Base-by-base conservation (phyloP, 1,140 invertebrate genomes). In the Aphidius gifuensis region DNA sequence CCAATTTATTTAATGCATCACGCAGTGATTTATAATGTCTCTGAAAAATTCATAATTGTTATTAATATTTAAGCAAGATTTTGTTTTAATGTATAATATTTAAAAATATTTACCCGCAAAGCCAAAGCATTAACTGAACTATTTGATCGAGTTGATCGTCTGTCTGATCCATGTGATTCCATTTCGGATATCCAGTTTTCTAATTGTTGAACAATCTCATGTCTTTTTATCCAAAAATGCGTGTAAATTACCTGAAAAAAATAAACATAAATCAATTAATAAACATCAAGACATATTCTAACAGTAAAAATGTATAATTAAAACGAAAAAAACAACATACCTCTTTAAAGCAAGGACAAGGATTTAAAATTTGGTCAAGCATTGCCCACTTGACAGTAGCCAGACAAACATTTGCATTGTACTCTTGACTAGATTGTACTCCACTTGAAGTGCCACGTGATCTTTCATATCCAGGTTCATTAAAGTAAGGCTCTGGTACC, bases 401-500 rank as follows among this genome's bases (percentile, higher is more conserved):
- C 80, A 96, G 93, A 80, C 93, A 91, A 71, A 98, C 96, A 79
- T 97, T 97, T 65, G 93, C 90, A 80, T 98, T 97, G 81, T 98
- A 98, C 78, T 97, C 94, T 70, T 91, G 84, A 68, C 90, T 92
- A 77, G 91, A 94, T 75, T 91, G 90, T 69, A 88, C 92, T 65
- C 94, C 96, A 39, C 89, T 88, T 23, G 92, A 87, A 53, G 94
- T 95, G 55, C 94, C 94, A 46, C 94, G 84, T 60, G 91, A 92
- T 64, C 94, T 85, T 82, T 98, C 96, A 80, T 96, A 98, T 32
- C 96, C 96, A 32, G 96, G 96, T 80, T 98, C 96, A 82, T 99
- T 99, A 81, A 98, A 99, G 80, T 98, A 99, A 7, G 96, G 96
- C 79, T 99, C 95, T 45, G 92, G 89, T 11, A 97, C 95, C 64